These are phyloP conservation scores for Nomia melanderi DNA, from an alignment of 1,140 invertebrate species.

Conservation along the genomic window DNA sequence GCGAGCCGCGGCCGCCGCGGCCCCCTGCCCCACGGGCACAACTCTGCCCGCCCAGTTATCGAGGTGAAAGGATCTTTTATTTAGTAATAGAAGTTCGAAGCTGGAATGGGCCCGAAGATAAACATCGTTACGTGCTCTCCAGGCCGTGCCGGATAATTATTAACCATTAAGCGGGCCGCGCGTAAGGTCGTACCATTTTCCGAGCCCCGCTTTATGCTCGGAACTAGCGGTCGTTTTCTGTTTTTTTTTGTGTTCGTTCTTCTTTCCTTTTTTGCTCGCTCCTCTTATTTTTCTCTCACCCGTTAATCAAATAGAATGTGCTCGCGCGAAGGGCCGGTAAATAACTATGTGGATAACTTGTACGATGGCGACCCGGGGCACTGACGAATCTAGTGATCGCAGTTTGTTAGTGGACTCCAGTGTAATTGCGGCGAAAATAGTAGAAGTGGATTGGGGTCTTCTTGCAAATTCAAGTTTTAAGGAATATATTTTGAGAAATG, in stretches of 20 bases:
- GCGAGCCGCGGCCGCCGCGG: too few relatives aligned
- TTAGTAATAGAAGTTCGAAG: slow-evolving; percentile 50
- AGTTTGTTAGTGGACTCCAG: too few relatives aligned
- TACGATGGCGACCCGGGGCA: too few relatives aligned
- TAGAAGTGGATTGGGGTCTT: too few relatives aligned
- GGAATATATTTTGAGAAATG: too few relatives aligned
- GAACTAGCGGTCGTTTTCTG: too few relatives aligned
- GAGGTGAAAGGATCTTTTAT: slow-evolving; percentile 52
- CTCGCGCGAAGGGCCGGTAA: not conserved
- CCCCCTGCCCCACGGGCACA: not conserved
- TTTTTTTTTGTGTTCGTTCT: too few relatives aligned
- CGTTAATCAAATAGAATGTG: slow-evolving; percentile 2
- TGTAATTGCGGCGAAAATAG: too few relatives aligned
- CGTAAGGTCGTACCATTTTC: slow-evolving; percentile 27
- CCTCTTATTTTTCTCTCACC: not conserved
- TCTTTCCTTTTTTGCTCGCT: too few relatives aligned
- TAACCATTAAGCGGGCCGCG: slow-evolving; percentile 41
- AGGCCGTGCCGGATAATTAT: slow-evolving; percentile 38
- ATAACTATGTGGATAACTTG: not conserved
- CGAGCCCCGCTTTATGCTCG: slow-evolving; percentile 8
- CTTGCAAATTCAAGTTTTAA: too few relatives aligned
- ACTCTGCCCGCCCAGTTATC: slow-evolving; percentile 45
- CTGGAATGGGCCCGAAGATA: slow-evolving; percentile 44
- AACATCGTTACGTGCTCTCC: slow-evolving; percentile 49
- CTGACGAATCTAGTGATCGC: too few relatives aligned